phyloP scores from a whole-genome alignment of 2,113 vertebrate genomes.

The Chrysochloris asiatica region DNA sequence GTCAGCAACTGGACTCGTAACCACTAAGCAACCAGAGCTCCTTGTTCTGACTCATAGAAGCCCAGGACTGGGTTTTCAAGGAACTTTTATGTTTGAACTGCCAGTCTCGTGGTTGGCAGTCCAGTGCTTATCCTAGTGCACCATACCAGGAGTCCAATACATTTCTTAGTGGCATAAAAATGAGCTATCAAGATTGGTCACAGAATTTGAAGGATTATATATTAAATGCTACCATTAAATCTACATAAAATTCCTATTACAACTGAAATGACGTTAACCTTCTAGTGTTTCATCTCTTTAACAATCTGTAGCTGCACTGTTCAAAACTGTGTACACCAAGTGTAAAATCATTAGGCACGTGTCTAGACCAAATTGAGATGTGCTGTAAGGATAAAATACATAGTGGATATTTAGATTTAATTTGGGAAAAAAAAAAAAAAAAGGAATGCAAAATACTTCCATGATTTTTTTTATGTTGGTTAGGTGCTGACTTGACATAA shows the following conservation, averaged over 20 bases:
- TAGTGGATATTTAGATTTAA: neutral
- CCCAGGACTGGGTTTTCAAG: too few relatives aligned
- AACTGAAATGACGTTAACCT: neutral
- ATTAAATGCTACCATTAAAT: constrained; percentile 1
- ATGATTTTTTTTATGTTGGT: neutral
- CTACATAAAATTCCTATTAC: neutral
- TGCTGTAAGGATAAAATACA: neutral
- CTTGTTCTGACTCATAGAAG: too few relatives aligned
- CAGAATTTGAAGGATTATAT: neutral
- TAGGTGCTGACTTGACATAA: neutral
- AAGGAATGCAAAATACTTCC: neutral
- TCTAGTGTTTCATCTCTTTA: neutral
- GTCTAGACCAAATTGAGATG: neutral
- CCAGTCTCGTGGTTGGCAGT: too few relatives aligned
- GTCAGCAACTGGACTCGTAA: too few relatives aligned
- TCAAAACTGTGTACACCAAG: neutral
- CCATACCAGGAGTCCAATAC: too few relatives aligned
- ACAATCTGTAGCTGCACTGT: neutral
- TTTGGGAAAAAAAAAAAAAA: neutral
- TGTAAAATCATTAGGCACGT: neutral
- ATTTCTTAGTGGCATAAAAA: neutral
- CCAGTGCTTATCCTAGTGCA: too few relatives aligned
- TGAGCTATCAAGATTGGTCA: neutral
- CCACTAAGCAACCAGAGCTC: too few relatives aligned
- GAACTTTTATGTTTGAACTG: too few relatives aligned